phyloP scores from a whole-genome alignment of 1,140 invertebrate species.

The Calycopis cecrops region DNA sequence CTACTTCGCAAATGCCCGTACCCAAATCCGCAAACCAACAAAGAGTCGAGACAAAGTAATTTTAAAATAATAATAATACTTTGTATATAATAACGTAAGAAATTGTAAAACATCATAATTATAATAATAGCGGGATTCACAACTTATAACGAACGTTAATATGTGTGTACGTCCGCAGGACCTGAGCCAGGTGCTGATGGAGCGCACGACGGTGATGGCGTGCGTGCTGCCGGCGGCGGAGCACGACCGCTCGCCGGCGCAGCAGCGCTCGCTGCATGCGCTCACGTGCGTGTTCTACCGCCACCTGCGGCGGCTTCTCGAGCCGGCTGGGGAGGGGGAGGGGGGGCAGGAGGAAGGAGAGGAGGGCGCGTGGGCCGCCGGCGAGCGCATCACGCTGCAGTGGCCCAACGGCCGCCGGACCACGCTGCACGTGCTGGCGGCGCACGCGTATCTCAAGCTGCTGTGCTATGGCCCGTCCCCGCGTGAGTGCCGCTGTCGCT shows the following conservation, averaged over 20 bases:
- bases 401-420: constrained; percentile 91
- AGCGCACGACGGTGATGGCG: constrained; percentile 91
- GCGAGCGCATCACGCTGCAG: constrained; percentile 80
- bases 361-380: constrained; percentile 73
- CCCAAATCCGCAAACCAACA: too few relatives aligned
- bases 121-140: too few relatives aligned
- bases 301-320: constrained; percentile 77
- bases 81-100: too few relatives aligned
- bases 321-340: constrained; percentile 17
- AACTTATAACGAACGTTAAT: too few relatives aligned
- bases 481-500: constrained; percentile 38
- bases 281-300: constrained; percentile 86
- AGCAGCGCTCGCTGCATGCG: constrained; percentile 82
- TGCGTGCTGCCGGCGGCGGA: constrained; percentile 84
- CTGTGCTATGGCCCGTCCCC: constrained; percentile 85
- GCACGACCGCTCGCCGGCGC: constrained; percentile 36
- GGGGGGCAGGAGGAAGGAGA: constrained; percentile 15
- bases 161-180: constrained; percentile 75
- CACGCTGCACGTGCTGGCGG: constrained; percentile 90
- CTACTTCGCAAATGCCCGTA: too few relatives aligned
- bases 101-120: too few relatives aligned
- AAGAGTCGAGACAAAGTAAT: too few relatives aligned
- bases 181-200: constrained; percentile 93
- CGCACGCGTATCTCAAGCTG: constrained; percentile 96
- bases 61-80: too few relatives aligned